Evolutionary conservation across 2,888 invertebrate species (phyloP).

Genomic region (Leptopilina drosophilae): DNA sequence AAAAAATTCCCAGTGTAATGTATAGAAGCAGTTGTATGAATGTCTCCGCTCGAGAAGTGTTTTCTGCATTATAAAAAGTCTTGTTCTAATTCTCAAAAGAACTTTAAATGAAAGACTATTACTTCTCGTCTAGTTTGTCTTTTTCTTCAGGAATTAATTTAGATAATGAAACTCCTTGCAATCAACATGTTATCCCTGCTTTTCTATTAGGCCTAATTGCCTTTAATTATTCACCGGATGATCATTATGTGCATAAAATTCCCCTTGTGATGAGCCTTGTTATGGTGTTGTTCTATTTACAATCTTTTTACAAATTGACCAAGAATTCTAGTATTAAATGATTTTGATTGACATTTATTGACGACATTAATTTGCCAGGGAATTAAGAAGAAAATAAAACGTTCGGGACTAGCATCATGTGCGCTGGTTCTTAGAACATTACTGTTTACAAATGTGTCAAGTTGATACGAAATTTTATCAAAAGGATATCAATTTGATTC

Average conservation of each 20-base stretch:
- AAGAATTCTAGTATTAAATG: background rate
- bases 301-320: background rate
- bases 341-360: background rate
- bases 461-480: no score
- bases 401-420: no score
- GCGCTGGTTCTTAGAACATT: no score
- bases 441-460: no score
- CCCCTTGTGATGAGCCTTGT: background rate
- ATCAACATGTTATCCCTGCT: slow-evolving; percentile 45
- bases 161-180: slow-evolving; percentile 21
- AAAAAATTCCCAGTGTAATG: no score
- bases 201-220: background rate
- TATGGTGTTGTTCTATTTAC: background rate
- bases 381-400: no score
- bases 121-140: slow-evolving; percentile 47
- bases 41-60: slow-evolving; percentile 57
- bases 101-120: slow-evolving; percentile 46
- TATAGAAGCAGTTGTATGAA: background rate
- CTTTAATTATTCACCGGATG: slow-evolving; percentile 5
- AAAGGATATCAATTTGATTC: no score
- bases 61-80: slow-evolving; percentile 54
- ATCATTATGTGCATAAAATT: background rate
- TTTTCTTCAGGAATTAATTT: slow-evolving; percentile 2
- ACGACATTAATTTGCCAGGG: no score
- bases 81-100: slow-evolving; percentile 15